Evolutionary conservation across 1,140 invertebrate genomes (phyloP), one percentile per base, ranked within the genome.

Genomic region (Mercenaria mercenaria): DNA sequence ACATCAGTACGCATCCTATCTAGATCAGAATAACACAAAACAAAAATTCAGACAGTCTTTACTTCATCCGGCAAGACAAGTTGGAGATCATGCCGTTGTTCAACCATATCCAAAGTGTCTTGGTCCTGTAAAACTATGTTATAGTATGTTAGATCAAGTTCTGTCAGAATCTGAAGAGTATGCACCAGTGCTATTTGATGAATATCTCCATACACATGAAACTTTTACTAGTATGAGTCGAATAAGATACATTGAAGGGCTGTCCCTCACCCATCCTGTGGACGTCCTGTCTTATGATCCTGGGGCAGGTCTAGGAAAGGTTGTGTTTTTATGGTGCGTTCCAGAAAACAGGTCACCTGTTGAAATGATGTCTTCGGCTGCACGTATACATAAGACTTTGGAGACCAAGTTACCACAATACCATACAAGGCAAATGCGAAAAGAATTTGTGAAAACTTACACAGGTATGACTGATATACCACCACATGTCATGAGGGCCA

Each of bases 381-480:
- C 81, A n/a, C 59, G 52, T 69, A 59, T 89, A 52, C 37, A 87
- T 26, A 89, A 90, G 39, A 82, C 4, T 10, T 26, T 91, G 26
- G 67, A 76, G 69, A 32, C 20, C 2, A 80, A 50, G 26, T 50
- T 92, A 10, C 61, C 59, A 11, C 76, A 90, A 83, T 91, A 90
- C 74, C 88, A 90, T 67, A 92, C 92, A 20, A 43, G 89, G n/a
- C 37, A 87, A 69, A 91, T 93, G 92, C 23, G 84, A 64, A 56
- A 56, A 37, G 89, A 89, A 74, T 92, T 93, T 69, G n/a, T 6
- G 18, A 43, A n/a, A 26, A 76, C 8, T 23, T 91, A 85, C 74
- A 4, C 32, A 50, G 41, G 34, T 37, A n/a, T 91, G 39, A 64
- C 74, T 52, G 80, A 84, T 10, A 85, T 93, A 39, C 74, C 74